Evolutionary conservation across 2,888 invertebrate species (phyloP), one percentile per base, ranked within the genome.

Genomic region (Hemithea aestivaria): DNA sequence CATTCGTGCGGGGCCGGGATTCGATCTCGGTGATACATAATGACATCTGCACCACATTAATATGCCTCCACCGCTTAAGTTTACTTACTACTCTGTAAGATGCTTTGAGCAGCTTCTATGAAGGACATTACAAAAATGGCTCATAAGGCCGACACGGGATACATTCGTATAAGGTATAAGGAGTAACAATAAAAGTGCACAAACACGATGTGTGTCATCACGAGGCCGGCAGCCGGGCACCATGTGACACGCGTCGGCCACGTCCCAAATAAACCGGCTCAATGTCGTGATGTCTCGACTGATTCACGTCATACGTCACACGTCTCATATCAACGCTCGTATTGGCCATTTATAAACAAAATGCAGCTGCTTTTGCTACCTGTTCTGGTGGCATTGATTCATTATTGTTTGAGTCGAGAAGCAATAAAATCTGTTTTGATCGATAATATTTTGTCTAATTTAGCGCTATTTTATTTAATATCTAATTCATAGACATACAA

Each of bases 241-340:
- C 44, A 36, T 61, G 62, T 64, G 61, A 52, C 42, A 39, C 38
- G 49, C 58, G 56, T 51, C 48, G 16, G 3, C 45, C 63, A 60
- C 54, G 69, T 58, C 63, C 73, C 59, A 66, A 73, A 74, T 75
- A 67, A 64, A 68, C 59, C 56, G 58, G 60, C 62, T 66, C 71
- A 71, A 69, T 70, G 66, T 61, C 69, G 58, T 29, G 33, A 27
- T 34, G 37, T 30, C 42, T 41, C 35, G 30, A 10, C 26, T 46
- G 51, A 46, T 45, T 48, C 44, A 48, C 33, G 37, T 31, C 27
- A 34, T 2, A 23, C 28, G 27, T 27, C 27, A 35, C n/a, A n/a
- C n/a, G n/a, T n/a, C n/a, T n/a, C n/a, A 35, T 24, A 12, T 29
- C 23, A 37, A 16, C 26, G 3, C 4, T 20, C 27, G n/a, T 34